Evolutionary conservation across 2,113 vertebrate species (phyloP).

Genomic region (Neotoma lepida): DNA sequence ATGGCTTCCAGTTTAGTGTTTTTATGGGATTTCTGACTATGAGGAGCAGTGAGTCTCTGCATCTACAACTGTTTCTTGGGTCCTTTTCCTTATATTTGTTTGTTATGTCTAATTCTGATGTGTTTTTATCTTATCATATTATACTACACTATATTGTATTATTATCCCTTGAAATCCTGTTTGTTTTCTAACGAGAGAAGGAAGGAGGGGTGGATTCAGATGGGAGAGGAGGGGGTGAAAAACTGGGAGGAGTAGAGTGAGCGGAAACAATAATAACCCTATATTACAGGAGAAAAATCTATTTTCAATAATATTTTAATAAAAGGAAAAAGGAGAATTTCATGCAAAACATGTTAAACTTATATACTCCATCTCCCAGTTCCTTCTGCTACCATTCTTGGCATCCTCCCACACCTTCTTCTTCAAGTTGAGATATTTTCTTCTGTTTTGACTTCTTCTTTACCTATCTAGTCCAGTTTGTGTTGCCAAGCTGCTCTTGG

Average conservation of each 20-base stretch:
- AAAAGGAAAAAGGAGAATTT: neutral
- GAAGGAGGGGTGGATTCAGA: neutral
- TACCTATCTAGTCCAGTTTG: neutral
- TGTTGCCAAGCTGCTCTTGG: neutral
- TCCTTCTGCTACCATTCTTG: neutral
- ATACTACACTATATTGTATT: too few relatives aligned
- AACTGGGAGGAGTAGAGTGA: neutral
- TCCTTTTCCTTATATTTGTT: neutral
- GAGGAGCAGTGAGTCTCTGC: neutral
- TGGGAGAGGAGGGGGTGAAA: neutral
- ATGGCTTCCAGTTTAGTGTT: neutral
- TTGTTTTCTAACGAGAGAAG: neutral
- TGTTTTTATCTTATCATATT: too few relatives aligned
- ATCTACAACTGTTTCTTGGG: neutral
- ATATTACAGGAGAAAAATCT: neutral
- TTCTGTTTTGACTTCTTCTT: neutral
- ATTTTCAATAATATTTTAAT: neutral
- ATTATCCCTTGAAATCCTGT: too few relatives aligned
- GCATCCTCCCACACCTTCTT: neutral
- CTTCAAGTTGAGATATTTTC: neutral
- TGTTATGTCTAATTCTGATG: neutral
- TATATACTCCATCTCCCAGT: neutral
- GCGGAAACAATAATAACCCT: neutral
- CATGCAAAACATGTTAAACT: neutral
- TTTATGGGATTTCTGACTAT: neutral